These are phyloP conservation scores for Huso huso DNA, from an alignment of 2,797 vertebrate species.

Conservation along the genomic window DNA sequence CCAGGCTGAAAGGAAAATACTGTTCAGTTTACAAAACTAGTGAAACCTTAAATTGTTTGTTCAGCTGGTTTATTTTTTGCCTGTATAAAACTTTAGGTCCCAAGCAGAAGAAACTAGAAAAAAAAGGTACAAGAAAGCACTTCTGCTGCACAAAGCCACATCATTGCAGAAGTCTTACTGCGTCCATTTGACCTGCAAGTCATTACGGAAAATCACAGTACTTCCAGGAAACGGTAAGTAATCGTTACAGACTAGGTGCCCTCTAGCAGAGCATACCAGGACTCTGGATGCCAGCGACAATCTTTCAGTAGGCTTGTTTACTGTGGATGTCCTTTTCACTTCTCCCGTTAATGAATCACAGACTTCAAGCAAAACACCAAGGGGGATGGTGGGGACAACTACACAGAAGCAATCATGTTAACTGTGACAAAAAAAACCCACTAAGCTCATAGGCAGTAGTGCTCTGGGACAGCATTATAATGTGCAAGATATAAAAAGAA, in stretches of 20 bases:
- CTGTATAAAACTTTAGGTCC: neutral
- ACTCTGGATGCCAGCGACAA: neutral
- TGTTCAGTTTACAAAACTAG: neutral
- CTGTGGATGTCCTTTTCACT: neutral
- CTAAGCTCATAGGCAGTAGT: neutral
- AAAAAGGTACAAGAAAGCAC: neutral
- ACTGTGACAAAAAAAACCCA: neutral
- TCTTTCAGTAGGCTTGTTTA: neutral
- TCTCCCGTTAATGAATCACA: neutral
- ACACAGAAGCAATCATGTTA: neutral
- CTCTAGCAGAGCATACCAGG: neutral
- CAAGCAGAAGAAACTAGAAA: neutral
- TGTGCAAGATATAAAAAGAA: too few species aligned
- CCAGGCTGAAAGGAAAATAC: neutral
- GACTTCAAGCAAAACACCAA: neutral
- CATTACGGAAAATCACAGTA: neutral
- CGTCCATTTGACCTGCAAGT: conserved; percentile 1
- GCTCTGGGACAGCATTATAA: too few species aligned
- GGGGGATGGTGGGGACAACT: neutral
- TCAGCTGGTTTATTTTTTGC: neutral
- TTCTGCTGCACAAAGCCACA: neutral
- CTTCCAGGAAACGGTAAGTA: neutral
- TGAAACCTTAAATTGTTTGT: neutral
- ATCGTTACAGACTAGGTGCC: neutral
- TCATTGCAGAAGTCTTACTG: too few species aligned